A percentile compares a stretch with the other conserved stretches of the same genome.
These are phyloP conservation scores for Amblyopsis hoosieri DNA, from an alignment of 2,797 vertebrate species.

Conservation along the genomic window DNA sequence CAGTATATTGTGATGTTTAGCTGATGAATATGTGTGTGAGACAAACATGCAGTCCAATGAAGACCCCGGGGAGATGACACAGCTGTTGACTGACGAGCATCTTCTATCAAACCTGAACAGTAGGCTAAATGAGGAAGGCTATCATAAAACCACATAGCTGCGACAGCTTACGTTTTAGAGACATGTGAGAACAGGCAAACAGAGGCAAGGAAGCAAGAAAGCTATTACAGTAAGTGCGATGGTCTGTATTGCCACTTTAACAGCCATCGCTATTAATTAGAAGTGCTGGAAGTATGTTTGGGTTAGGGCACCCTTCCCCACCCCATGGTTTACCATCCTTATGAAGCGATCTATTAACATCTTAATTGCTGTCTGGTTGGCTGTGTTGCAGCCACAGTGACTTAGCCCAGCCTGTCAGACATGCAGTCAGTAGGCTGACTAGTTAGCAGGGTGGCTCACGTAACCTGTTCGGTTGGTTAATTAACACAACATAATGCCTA, in stretches of 20 bases:
- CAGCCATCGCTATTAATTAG: slow-evolving; percentile 72
- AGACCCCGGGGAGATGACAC: slow-evolving; percentile 28
- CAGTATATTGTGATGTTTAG: too few relatives aligned
- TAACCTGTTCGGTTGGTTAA: slow-evolving; percentile 21
- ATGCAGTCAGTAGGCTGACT: slow-evolving; percentile 30
- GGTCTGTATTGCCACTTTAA: slow-evolving; percentile 64
- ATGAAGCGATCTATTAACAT: slow-evolving; percentile 72
- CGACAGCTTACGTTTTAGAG: slow-evolving; percentile 29
- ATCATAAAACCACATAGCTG: slow-evolving; percentile 19
- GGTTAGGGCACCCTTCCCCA: slow-evolving; percentile 42
- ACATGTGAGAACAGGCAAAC: slow-evolving; percentile 34
- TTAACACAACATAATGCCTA: slow-evolving; percentile 36
- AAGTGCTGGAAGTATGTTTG: slow-evolving; percentile 68
- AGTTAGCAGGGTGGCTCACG: slow-evolving; percentile 8
- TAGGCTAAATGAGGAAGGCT: slow-evolving; percentile 16
- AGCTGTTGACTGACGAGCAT: slow-evolving; percentile 20
- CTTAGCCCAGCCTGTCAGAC: slow-evolving; percentile 45
- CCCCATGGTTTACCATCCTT: slow-evolving; percentile 51
- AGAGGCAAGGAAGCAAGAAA: slow-evolving; percentile 24
- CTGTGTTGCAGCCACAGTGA: slow-evolving; percentile 54
- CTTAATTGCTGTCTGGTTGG: slow-evolving; percentile 65
- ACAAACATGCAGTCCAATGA: neutral
- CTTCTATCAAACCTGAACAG: slow-evolving; percentile 43
- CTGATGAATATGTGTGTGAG: too few relatives aligned
- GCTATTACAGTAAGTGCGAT: slow-evolving; percentile 31